Evolutionary conservation across 2,888 invertebrate species (phyloP).

Genomic region (Trissolcus brochymenae): DNA sequence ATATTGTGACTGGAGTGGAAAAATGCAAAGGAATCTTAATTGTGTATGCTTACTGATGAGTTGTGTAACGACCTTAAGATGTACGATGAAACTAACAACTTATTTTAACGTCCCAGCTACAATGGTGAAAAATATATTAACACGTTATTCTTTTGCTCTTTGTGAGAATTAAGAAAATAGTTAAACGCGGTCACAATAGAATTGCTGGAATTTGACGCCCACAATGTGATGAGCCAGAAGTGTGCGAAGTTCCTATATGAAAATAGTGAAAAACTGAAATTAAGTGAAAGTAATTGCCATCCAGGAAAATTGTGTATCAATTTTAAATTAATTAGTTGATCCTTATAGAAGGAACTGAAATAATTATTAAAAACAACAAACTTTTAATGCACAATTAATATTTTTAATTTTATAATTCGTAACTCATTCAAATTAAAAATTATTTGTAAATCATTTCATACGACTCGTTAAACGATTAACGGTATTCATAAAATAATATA

Average conservation of each 20-base stretch:
- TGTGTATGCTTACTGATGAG: constrained; percentile 24
- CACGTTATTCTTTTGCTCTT: constrained; percentile 40
- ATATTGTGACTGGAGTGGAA: constrained; percentile 11
- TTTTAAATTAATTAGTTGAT: background rate
- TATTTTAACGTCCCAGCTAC: constrained; percentile 36
- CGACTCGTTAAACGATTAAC: background rate
- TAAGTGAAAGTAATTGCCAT: constrained; percentile 45
- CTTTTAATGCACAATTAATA: too few species aligned
- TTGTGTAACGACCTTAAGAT: constrained; percentile 42
- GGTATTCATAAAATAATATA: constrained; percentile 8
- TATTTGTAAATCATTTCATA: too few species aligned
- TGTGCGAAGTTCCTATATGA: constrained; percentile 28
- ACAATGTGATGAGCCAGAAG: constrained; percentile 24
- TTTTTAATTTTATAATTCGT: too few species aligned
- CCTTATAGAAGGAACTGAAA: too few species aligned
- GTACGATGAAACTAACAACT: constrained; percentile 26
- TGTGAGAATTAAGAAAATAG: constrained; percentile 51
- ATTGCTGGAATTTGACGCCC: constrained; percentile 55
- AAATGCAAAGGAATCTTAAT: constrained; percentile 46
- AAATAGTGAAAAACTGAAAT: constrained; percentile 6
- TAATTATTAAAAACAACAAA: too few species aligned
- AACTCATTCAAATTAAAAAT: too few species aligned
- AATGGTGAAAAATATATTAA: constrained; percentile 57
- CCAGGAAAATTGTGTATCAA: constrained; percentile 10
- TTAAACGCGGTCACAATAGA: constrained; percentile 55